A percentile compares a stretch with the other conserved stretches of the same genome.
Conservation (phyloP, 2,797 vertebrate species). For the Remorina albescens region DNA sequence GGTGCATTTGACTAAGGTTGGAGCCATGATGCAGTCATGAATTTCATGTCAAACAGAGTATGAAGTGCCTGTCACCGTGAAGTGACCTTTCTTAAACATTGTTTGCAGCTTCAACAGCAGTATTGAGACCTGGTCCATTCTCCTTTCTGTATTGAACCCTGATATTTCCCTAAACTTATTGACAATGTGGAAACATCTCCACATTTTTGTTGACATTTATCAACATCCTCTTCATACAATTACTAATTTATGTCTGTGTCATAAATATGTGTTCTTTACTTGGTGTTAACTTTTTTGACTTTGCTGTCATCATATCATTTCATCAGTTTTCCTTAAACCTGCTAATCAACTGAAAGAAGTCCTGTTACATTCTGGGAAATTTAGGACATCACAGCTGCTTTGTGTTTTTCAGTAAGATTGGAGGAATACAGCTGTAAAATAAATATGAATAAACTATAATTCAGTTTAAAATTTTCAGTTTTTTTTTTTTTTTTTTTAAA, state of each 20-base stretch:
- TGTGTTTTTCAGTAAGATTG: slow-evolving; percentile 58
- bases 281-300: slow-evolving; percentile 33
- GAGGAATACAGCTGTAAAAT: slow-evolving; percentile 66
- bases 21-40: not conserved
- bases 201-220: slow-evolving; percentile 5
- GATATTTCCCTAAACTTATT: slow-evolving; percentile 37
- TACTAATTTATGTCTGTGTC: slow-evolving; percentile 24
- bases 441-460: too few species aligned
- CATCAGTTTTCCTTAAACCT: not conserved
- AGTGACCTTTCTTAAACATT: not conserved
- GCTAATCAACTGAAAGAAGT: slow-evolving; percentile 40
- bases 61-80: slow-evolving; percentile 14
- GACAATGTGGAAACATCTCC: slow-evolving; percentile 18
- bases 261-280: slow-evolving; percentile 26
- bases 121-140: slow-evolving; percentile 45
- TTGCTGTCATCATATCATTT: not conserved
- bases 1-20: slow-evolving; percentile 1
- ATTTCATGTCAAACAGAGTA: not conserved
- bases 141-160: slow-evolving; percentile 11
- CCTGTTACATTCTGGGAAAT: slow-evolving; percentile 61
- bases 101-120: slow-evolving; percentile 37
- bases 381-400: slow-evolving; percentile 56
- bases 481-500: too few species aligned
- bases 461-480: too few species aligned
- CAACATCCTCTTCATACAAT: slow-evolving; percentile 24